Evolutionary conservation across 2,113 vertebrate species (phyloP).

Genomic region (Anhinga anhinga): DNA sequence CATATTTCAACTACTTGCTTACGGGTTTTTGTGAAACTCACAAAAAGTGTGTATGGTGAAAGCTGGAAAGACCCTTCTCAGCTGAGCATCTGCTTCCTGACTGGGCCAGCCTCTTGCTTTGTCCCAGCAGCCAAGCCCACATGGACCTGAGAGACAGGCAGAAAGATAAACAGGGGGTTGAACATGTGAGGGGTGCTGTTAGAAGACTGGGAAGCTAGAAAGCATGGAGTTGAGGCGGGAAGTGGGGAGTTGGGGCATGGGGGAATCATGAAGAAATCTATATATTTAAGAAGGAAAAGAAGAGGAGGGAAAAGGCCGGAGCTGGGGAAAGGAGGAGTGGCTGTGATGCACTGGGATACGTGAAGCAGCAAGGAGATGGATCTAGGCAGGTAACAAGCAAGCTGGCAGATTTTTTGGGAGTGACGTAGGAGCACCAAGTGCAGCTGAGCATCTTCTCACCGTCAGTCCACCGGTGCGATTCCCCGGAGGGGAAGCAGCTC

Average conservation of each 20-base stretch:
- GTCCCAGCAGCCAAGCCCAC: background rate
- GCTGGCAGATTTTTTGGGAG: background rate
- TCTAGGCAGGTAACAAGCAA: background rate
- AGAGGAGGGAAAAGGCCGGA: background rate
- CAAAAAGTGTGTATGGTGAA: background rate
- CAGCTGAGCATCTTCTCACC: slow-evolving; percentile 14
- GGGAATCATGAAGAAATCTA: background rate
- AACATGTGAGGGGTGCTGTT: background rate
- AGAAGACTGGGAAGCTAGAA: background rate
- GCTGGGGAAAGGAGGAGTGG: background rate
- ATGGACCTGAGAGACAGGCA: background rate
- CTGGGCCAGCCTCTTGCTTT: background rate
- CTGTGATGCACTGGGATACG: background rate
- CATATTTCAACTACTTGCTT: background rate
- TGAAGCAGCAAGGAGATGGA: background rate
- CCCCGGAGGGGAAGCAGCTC: slow-evolving; percentile 1
- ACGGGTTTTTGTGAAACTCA: background rate
- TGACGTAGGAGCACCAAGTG: background rate
- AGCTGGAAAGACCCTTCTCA: background rate
- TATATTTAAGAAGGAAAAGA: background rate
- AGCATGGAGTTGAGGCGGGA: background rate
- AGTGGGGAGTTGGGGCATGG: background rate
- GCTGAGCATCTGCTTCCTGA: background rate
- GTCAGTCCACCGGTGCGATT: background rate
- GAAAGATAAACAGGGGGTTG: background rate